Percentiles rank a stretch among this genome's conserved stretches.
Conservation (phyloP, 1,140 invertebrate genomes). For the Octopus bimaculoides region DNA sequence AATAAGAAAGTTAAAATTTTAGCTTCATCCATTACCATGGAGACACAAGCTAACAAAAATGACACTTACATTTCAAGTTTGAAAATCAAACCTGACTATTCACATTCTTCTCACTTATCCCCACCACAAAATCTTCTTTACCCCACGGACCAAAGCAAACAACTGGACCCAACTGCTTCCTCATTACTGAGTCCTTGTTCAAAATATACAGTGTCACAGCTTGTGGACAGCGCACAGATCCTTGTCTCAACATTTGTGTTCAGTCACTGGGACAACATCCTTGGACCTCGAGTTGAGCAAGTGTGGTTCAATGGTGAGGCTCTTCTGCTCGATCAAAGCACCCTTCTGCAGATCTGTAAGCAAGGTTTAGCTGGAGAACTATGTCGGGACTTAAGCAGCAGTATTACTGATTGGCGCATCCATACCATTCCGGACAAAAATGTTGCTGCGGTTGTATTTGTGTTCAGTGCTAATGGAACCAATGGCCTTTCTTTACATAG, state of each 20-base stretch:
- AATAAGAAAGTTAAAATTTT: no score
- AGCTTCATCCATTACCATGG: neutral
- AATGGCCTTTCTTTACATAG: slow-evolving; percentile 38
- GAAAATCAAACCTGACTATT: neutral
- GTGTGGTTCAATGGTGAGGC: slow-evolving; percentile 37
- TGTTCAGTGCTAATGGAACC: slow-evolving; percentile 39
- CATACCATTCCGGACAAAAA: slow-evolving; percentile 37
- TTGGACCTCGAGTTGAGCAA: slow-evolving; percentile 44
- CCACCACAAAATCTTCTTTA: neutral
- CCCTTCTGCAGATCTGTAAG: slow-evolving; percentile 33
- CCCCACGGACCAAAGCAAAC: neutral
- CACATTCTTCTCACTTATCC: neutral
- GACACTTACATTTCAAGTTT: neutral
- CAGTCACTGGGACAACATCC: slow-evolving; percentile 49
- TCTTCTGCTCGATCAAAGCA: slow-evolving; percentile 21
- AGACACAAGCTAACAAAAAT: neutral
- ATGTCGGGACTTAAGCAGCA: slow-evolving; percentile 35
- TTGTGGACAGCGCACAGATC: slow-evolving; percentile 28
- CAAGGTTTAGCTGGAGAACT: slow-evolving; percentile 49
- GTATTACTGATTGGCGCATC: slow-evolving; percentile 42
- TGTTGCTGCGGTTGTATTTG: slow-evolving; percentile 38
- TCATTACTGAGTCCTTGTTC: slow-evolving; percentile 40
- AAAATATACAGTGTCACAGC: slow-evolving; percentile 28
- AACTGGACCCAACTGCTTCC: neutral
- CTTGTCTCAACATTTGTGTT: slow-evolving; percentile 39